Base-by-base conservation (phyloP, 35 echinoderm and acorn worm genomes). In the Nesometra sesokonis region DNA sequence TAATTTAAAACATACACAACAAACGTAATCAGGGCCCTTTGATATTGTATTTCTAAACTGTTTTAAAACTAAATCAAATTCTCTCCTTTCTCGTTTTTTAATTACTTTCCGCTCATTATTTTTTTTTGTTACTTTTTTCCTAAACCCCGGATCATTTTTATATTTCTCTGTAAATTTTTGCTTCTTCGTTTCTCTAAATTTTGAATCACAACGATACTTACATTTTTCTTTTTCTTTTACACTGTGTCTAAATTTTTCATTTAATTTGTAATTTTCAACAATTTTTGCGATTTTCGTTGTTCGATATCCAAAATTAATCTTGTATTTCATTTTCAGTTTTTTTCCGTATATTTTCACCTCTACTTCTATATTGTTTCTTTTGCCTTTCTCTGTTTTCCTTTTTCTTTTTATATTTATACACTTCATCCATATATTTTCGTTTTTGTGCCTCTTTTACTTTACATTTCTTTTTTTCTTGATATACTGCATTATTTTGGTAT, bases 21-120 rank as follows among this genome's bases (percentile, higher is more conserved):
- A 89, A 77, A 89, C 87, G 84, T 83, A 89, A 35, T 89, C 79
- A 84, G 87, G 87, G 30, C 87, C 87, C 47, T 82, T 29, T 15
- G 81, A 84, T 32, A 89, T 82, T 84, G 31, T 82, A 67, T 89
- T 29, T 37, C 80, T 84, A 34, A 82, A 89, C 9, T 35, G 32
- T 47, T 89, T 5, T 29, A 84, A 47, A 35, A 89, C 81, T 17
- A 36, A 36, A 8, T 36, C 82, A 84, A 46, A 46, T 0, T 84
- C 11, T 0, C 33, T 11, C 82, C 23, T 84, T 84, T 39, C 31
- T 84, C 0, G 5, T 46, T 46, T 84, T 43, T 31, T 38, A 13
- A 81, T 37, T 37, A 32, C 13, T 8, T 23, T 3, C 11, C 31
- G 32, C 79, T 81, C 32, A 0, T 35, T 32, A 11, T 33, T 33